Evolutionary conservation across 2,888 invertebrate genomes (phyloP), one percentile per base, ranked within the genome.

Genomic region (Sialis lutaria): DNA sequence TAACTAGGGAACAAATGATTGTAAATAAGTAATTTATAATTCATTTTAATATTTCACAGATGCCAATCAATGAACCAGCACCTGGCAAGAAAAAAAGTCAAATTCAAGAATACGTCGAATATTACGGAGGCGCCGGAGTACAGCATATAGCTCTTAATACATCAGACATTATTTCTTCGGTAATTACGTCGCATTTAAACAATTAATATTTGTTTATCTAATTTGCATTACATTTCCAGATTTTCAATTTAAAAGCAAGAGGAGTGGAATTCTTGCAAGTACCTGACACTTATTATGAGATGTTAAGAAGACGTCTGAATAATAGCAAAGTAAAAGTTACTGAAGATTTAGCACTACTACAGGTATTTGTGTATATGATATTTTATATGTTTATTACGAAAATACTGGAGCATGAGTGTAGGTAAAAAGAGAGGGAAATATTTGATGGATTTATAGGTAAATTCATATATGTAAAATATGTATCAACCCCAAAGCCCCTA

Each of bases 91-190:
- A 82, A 68, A 93, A 90, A 64, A 96, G 95, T 52, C 98, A 98
- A 70, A 97, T 98, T 54, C 86, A 95, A 63, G 98, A 98, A 64
- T 98, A 89, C 62, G 93, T 97, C 40, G 96, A 98, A 58, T 98
- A 95, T 63, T 93, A 97, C 60, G 97, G 96, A 1, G 93, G 95
- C 1, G 85, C 93, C 2, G 98, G 98, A 0, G 93, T 97, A 1
- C 98, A 98, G 64, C 98, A 98, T 60, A 92, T 98, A 55, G 97
- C 97, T 4, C 72, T 98, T n/a, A 93, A 93, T 60, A 92, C 95
- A 0, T 73, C 78, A 52, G 85, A 98, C 63, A 96, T 98, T 57
- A 88, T 98, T 53, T 63, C 68, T 44, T 75, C 90, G 39, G 93
- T 96, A 60, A 72, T 75, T 58, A 45, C 42, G 30, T n/a, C 41